Percentiles rank a stretch among this genome's conserved stretches.
These are phyloP conservation scores for Drosophila borborema DNA, from an alignment of 2,888 invertebrate genomes.

Conservation along the genomic window DNA sequence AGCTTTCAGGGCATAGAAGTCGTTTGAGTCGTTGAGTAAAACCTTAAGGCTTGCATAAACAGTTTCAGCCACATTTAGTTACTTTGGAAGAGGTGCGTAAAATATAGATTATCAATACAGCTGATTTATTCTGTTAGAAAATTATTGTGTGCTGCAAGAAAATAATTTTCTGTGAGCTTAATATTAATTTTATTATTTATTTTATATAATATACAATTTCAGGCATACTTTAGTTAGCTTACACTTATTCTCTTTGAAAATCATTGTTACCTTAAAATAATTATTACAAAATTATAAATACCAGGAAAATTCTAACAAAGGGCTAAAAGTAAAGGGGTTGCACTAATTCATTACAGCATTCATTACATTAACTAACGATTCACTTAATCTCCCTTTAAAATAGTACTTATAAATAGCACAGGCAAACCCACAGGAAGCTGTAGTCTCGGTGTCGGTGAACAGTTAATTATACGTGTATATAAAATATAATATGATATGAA, in stretches of 20 bases:
- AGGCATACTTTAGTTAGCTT: too few relatives aligned
- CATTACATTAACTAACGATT: background rate
- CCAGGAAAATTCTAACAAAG: too few relatives aligned
- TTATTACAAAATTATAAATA: too few relatives aligned
- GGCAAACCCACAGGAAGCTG: background rate
- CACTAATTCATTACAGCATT: too few relatives aligned
- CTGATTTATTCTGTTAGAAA: background rate
- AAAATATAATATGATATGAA: conserved; percentile 2
- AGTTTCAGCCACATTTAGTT: background rate
- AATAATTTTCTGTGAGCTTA: too few relatives aligned
- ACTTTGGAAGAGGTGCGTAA: background rate
- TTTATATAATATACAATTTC: too few relatives aligned
- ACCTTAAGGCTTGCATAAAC: background rate
- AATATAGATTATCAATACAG: background rate
- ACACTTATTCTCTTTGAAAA: too few relatives aligned
- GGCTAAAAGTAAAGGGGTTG: too few relatives aligned
- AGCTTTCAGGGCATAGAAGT: background rate
- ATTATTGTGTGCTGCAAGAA: background rate
- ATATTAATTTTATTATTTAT: too few relatives aligned
- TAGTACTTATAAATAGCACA: background rate
- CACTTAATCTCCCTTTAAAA: background rate
- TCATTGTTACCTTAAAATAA: too few relatives aligned
- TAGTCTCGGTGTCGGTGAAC: background rate
- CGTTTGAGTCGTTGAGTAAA: background rate
- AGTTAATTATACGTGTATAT: conserved; percentile 7